A percentile compares a stretch with the other conserved stretches of the same genome.
These are phyloP conservation scores for Phyto melanocephala DNA, from an alignment of 2,888 invertebrate species.

Conservation along the genomic window DNA sequence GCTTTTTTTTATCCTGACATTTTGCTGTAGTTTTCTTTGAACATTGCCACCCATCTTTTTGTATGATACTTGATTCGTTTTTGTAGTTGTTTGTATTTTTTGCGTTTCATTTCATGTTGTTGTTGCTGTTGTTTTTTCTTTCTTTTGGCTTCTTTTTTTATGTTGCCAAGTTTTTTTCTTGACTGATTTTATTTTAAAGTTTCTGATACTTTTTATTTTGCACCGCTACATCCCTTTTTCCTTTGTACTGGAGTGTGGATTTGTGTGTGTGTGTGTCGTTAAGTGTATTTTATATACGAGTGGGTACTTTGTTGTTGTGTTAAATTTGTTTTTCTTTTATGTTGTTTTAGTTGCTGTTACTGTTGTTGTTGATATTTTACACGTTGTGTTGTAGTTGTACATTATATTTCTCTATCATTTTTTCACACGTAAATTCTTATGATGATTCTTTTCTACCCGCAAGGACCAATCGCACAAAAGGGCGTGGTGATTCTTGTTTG, in stretches of 20 bases:
- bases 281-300: neutral
- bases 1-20: neutral
- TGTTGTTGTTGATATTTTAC: constrained; percentile 48
- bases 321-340: neutral
- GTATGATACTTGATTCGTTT: constrained; percentile 46
- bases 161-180: constrained; percentile 40
- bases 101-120: constrained; percentile 12
- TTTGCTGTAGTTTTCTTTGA: constrained; percentile 57
- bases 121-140: constrained; percentile 1
- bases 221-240: constrained; percentile 50
- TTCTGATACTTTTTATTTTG: constrained; percentile 11
- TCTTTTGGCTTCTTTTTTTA: neutral
- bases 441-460: constrained; percentile 76
- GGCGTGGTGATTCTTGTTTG: constrained; percentile 70
- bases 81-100: constrained; percentile 30
- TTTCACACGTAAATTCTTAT: constrained; percentile 77
- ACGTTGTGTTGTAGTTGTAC: constrained; percentile 44
- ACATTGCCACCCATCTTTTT: constrained; percentile 64
- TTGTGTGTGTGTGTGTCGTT: neutral
- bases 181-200: constrained; percentile 37
- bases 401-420: constrained; percentile 72
- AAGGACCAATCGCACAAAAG: constrained; percentile 77
- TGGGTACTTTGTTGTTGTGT: constrained; percentile 14
- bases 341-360: neutral
- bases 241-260: neutral